These are phyloP conservation scores for Scaptomyza pallida DNA, from an alignment of 1,140 invertebrate genomes.

Conservation along the genomic window DNA sequence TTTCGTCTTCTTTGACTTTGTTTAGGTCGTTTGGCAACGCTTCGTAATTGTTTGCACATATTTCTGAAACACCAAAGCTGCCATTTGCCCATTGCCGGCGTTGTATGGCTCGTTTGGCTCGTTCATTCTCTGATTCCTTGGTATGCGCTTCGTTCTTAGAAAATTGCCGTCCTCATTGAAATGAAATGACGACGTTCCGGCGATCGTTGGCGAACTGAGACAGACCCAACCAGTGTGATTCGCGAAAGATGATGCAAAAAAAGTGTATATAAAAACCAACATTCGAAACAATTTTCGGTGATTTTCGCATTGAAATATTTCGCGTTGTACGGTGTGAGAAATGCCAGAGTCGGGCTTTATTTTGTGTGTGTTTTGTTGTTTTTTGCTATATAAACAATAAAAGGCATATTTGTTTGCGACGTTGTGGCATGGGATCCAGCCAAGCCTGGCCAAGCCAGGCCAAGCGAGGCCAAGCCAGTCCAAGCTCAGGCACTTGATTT, in stretches of 20 bases:
- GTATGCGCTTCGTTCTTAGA: slow-evolving; percentile 80
- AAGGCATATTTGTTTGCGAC: slow-evolving; percentile 74
- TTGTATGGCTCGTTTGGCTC: slow-evolving; percentile 27
- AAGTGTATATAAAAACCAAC: slow-evolving; percentile 1
- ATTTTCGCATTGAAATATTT: slow-evolving; percentile 81
- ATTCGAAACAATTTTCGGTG: slow-evolving; percentile 66
- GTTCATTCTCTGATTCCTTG: slow-evolving; percentile 56
- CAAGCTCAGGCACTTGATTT: slow-evolving; percentile 74
- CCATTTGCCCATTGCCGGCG: slow-evolving; percentile 55
- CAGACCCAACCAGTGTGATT: neutral
- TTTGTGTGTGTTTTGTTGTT: slow-evolving; percentile 17
- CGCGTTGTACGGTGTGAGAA: slow-evolving; percentile 70
- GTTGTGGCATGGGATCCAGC: slow-evolving; percentile 8
- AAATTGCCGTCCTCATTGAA: slow-evolving; percentile 81
- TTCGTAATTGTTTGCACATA: slow-evolving; percentile 78
- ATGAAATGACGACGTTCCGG: slow-evolving; percentile 70
- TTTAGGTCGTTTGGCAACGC: slow-evolving; percentile 11
- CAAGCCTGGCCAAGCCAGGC: too few species aligned
- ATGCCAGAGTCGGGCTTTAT: slow-evolving; percentile 52
- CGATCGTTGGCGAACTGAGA: slow-evolving; percentile 28
- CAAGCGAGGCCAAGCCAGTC: neutral
- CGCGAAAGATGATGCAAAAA: neutral
- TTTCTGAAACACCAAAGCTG: slow-evolving; percentile 75
- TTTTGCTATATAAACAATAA: slow-evolving; percentile 71
- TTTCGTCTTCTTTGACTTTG: neutral